Conservation (phyloP, 1,140 invertebrate species). For the Zaprionus inermis region DNA sequence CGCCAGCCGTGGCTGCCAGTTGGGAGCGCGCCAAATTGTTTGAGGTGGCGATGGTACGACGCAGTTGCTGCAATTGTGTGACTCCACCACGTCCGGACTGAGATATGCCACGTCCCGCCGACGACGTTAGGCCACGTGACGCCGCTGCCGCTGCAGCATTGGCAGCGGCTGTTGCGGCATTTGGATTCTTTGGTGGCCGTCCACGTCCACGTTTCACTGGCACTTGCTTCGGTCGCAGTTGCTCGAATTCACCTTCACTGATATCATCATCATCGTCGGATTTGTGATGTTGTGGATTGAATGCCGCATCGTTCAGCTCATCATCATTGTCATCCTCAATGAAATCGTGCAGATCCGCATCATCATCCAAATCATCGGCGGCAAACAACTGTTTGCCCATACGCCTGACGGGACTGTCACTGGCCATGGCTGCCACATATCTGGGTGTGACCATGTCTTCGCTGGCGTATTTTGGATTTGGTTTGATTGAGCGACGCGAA, state of each 20-base stretch:
- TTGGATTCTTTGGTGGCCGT: slow-evolving; percentile 61
- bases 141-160: slow-evolving; percentile 6
- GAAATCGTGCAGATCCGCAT: slow-evolving; percentile 41
- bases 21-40: slow-evolving; percentile 24
- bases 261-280: slow-evolving; percentile 73
- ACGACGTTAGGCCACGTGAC: neutral
- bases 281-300: slow-evolving; percentile 71
- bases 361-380: slow-evolving; percentile 58
- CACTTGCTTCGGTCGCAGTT: slow-evolving; percentile 47
- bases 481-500: slow-evolving; percentile 80
- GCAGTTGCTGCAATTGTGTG: slow-evolving; percentile 62
- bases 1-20: slow-evolving; percentile 4
- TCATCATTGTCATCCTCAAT: slow-evolving; percentile 57
- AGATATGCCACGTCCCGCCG: neutral
- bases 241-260: slow-evolving; percentile 60
- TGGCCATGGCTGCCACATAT: slow-evolving; percentile 53
- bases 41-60: slow-evolving; percentile 46
- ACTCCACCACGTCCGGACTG: slow-evolving; percentile 18
- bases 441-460: slow-evolving; percentile 78
- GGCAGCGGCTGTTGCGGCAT: slow-evolving; percentile 3
- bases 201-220: slow-evolving; percentile 68
- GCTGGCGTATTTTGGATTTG: slow-evolving; percentile 81
- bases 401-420: slow-evolving; percentile 15
- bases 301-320: slow-evolving; percentile 62
- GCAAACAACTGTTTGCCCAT: slow-evolving; percentile 46